These are phyloP conservation scores for Trialeurodes vaporariorum DNA, from an alignment of 1,140 invertebrate genomes.

Conservation along the genomic window DNA sequence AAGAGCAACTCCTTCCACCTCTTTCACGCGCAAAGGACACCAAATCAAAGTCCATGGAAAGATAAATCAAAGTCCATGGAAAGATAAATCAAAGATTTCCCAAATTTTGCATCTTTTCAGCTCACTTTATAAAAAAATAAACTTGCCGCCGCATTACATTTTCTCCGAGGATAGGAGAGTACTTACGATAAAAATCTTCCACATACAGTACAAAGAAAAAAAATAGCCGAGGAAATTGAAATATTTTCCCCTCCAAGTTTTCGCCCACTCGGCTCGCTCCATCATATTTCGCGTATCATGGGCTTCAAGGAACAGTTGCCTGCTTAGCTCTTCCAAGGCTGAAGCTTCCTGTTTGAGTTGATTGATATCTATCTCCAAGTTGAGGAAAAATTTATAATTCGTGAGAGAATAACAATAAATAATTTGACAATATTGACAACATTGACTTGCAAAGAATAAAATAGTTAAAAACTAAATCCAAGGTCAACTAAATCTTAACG, in stretches of 20 bases:
- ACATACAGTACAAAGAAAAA: slow-evolving; percentile 96
- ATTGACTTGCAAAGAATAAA: too few species aligned
- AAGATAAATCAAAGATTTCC: too few species aligned
- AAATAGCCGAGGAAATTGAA: slow-evolving; percentile 99
- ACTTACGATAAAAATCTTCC: slow-evolving; percentile 98
- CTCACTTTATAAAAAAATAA: too few species aligned
- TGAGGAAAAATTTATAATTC: slow-evolving; percentile 17
- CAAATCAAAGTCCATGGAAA: too few species aligned
- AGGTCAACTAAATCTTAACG: too few species aligned
- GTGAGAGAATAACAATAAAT: too few species aligned
- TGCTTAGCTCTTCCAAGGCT: slow-evolving; percentile 78
- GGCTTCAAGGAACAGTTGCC: slow-evolving; percentile 90
- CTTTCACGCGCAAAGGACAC: slow-evolving; percentile 4
- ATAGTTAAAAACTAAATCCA: too few species aligned
- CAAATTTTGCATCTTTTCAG: too few species aligned
- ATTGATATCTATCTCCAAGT: slow-evolving; percentile 50
- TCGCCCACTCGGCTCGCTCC: slow-evolving; percentile 87
- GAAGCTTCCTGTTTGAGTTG: slow-evolving; percentile 76
- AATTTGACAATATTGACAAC: too few species aligned
- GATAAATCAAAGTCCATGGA: too few species aligned
- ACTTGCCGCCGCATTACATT: too few species aligned
- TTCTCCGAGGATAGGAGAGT: too few species aligned
- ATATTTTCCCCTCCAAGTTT: slow-evolving; percentile 95
- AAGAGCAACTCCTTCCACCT: neutral
- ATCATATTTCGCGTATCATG: slow-evolving; percentile 90